Evolutionary conservation across 1,140 invertebrate genomes (phyloP).

Genomic region (Oryctes rhinoceros): DNA sequence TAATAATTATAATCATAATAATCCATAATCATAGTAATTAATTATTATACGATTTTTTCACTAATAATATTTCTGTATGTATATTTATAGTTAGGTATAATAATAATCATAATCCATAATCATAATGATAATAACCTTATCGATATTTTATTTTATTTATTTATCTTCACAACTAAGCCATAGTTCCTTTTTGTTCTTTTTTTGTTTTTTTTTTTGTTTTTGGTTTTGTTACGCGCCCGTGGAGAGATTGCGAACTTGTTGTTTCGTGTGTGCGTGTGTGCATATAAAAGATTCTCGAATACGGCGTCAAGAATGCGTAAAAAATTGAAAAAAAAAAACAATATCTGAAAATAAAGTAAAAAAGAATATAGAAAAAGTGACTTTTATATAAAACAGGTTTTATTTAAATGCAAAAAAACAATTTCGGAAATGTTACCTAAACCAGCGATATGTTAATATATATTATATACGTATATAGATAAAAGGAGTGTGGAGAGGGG

Average conservation of each 20-base stretch:
- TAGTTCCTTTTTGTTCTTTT: background rate
- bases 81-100: slow-evolving; percentile 6
- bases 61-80: slow-evolving; percentile 6
- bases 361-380: too few relatives aligned
- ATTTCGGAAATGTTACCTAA: too few relatives aligned
- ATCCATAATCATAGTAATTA: background rate
- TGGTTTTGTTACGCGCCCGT: background rate
- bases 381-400: too few relatives aligned
- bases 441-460: too few relatives aligned
- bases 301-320: background rate
- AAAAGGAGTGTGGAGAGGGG: too few relatives aligned
- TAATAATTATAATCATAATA: background rate
- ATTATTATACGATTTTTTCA: background rate
- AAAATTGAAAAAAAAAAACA: too few relatives aligned
- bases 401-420: too few relatives aligned
- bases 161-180: background rate
- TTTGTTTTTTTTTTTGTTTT: background rate
- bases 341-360: too few relatives aligned
- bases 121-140: slow-evolving; percentile 12
- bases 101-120: background rate
- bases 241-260: background rate
- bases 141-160: background rate
- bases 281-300: background rate
- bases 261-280: background rate
- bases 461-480: too few relatives aligned